Conservation (phyloP, 2,797 vertebrate species). For the Sebastes wilsoni region DNA sequence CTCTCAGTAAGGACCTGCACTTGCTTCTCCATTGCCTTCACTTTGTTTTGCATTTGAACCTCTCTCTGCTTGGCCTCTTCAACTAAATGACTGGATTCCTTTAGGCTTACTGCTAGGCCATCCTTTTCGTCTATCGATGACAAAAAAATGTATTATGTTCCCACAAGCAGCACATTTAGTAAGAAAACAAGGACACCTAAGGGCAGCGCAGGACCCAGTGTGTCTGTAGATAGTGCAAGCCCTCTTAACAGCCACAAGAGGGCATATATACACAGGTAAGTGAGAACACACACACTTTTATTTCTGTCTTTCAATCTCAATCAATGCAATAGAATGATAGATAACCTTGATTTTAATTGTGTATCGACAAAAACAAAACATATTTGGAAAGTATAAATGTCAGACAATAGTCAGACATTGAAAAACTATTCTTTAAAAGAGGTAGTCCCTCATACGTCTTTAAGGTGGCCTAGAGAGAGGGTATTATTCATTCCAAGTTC, state of each 20-base stretch:
- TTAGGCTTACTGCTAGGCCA: constrained; percentile 87
- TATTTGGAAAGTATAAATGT: background rate
- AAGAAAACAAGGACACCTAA: background rate
- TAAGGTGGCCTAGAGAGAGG: background rate
- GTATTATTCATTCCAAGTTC: background rate
- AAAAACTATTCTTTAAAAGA: background rate
- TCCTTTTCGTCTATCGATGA: constrained; percentile 90
- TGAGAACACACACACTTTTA: background rate
- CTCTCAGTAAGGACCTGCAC: constrained; percentile 84
- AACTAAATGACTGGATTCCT: constrained; percentile 87
- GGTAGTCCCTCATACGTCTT: background rate
- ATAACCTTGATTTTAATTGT: background rate
- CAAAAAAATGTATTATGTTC: constrained; percentile 6
- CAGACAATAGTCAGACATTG: background rate
- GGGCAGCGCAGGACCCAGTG: background rate
- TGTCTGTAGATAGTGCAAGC: background rate
- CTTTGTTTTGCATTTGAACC: constrained; percentile 86
- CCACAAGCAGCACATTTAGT: background rate
- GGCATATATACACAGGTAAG: background rate
- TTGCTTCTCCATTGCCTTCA: constrained; percentile 88
- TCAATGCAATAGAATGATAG: background rate
- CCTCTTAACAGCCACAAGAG: constrained; percentile 18
- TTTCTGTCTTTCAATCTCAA: background rate
- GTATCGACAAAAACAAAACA: background rate
- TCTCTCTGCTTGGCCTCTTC: constrained; percentile 89